Conservation (phyloP, 2,888 invertebrate genomes). For the Limnephilus auricula region DNA sequence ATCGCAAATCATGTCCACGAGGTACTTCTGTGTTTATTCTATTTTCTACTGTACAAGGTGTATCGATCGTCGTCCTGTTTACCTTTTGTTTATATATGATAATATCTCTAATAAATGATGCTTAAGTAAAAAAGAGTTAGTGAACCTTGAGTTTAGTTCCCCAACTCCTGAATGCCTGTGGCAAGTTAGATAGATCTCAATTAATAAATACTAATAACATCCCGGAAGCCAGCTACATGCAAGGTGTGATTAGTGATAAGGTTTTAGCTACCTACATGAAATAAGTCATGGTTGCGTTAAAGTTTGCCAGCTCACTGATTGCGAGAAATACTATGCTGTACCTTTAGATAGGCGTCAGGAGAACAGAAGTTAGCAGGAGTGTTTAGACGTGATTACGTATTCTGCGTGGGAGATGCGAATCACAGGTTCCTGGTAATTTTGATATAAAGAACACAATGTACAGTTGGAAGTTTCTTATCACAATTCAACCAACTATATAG, state of each 20-base stretch:
- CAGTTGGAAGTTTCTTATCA: not conserved
- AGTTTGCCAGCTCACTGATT: not conserved
- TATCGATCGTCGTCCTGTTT: too few species aligned
- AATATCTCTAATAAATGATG: too few species aligned
- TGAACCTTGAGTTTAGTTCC: too few species aligned
- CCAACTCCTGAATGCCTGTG: too few species aligned
- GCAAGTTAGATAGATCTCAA: not conserved
- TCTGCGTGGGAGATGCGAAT: not conserved
- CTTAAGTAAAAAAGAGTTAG: too few species aligned
- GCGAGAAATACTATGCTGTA: not conserved
- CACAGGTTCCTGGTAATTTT: not conserved
- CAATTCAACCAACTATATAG: not conserved
- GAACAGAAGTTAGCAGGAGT: not conserved
- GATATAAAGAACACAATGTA: not conserved
- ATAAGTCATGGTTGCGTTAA: not conserved
- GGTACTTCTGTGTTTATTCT: too few species aligned
- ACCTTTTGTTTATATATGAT: too few species aligned
- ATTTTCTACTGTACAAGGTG: too few species aligned
- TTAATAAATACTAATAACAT: constrained; percentile 14
- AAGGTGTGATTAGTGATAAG: constrained; percentile 53
- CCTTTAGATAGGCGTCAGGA: not conserved
- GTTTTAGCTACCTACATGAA: not conserved
- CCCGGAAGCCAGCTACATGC: constrained; percentile 38
- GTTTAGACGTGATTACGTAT: not conserved
- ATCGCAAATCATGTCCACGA: too few species aligned